Evolutionary conservation across 2,797 vertebrate genomes (phyloP), one percentile per base, ranked within the genome.

Genomic region (Anniella stebbinsi): DNA sequence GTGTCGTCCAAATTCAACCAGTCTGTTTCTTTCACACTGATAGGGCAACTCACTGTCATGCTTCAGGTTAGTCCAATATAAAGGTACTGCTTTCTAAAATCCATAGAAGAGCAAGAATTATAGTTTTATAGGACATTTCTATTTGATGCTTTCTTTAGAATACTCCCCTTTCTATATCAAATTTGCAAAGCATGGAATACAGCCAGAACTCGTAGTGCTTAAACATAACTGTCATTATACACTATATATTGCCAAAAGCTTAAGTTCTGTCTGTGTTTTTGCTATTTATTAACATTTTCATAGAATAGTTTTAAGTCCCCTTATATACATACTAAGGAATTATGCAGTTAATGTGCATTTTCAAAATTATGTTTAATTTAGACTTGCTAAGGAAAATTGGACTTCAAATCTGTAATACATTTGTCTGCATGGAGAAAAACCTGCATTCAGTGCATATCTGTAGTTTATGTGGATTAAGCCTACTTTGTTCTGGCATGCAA

Each of bases 311-410:
- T 78, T 77, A 41, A 77, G 30, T 69, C 60, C 73, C 75, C n/a
- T 78, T 81, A 28, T 81, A 30, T 54, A 67, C 12, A n/a, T 69
- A 54, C 36, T 38, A 72, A 21, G 2, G 69, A 84, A 89, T 85
- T 69, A 66, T 41, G 82, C 60, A 69, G n/a, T 78, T 78, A 85
- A 78, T 76, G 28, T 78, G 48, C 36, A 70, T 78, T 85, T 89
- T 54, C 48, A 41, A 84, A 85, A 89, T n/a, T 69, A 23, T 54
- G 33, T 78, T 78, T 87, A 87, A 66, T 87, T 87, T 87, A 48
- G 41, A 67, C 60, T 41, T 83, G n/a, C n/a, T 69, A 75, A 41
- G 66, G 45, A n/a, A 89, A 88, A 84, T 36, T 75, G 41, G 80
- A 36, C 72, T 38, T 67, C 45, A 77, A 66, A 67, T 89, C 41